Base-by-base conservation (phyloP, 2,113 vertebrate genomes). In the Pseudonaja textilis region DNA sequence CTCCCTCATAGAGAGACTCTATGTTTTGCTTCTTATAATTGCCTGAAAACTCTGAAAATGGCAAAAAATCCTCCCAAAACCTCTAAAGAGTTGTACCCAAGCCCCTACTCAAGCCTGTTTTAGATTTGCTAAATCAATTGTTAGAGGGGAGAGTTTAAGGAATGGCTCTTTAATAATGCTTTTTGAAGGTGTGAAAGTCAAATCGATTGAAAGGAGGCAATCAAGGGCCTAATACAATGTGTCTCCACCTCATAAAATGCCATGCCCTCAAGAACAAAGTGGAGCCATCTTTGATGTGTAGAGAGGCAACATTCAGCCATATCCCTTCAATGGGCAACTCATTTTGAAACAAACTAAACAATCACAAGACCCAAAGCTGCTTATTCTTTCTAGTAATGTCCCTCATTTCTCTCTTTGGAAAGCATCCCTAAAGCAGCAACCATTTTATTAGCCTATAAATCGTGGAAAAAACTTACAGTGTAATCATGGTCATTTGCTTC, bases 371-470 rank as follows among this genome's bases (percentile, higher is more conserved):
- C 9, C 39, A 86, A 22, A 14, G 95, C 39, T 16, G 54, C 1
- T 93, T 93, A 29, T 96, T 96, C 92, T 29, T 96, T 95, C 69
- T 5, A 34, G 86, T 93, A 23, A 69, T 93, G 50, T 34, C 94
- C 39, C 45, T 95, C 87, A 50, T 87, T 95, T 39, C 42, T 94
- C 23, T 95, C 89, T 90, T 93, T 92, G 88, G 29, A 96, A 95
- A 96, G 12, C 52, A 93, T 90, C 39, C n/a, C 81, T 94, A 94
- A 97, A 96, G 90, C 85, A 91, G 89, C 61, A 95, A 93, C 54
- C 95, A 14, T 12, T 96, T 97, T 97, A 97, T 94, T 95, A 93
- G 61, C 94, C 86, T 85, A 97, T 97, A 97, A 97, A 97, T 97
- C 90, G 96, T 55, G 55, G 93, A 93, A 96, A 95, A 95, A 54